Conservation (phyloP, 2,797 vertebrate genomes). For the Atherinosoma microstoma region DNA sequence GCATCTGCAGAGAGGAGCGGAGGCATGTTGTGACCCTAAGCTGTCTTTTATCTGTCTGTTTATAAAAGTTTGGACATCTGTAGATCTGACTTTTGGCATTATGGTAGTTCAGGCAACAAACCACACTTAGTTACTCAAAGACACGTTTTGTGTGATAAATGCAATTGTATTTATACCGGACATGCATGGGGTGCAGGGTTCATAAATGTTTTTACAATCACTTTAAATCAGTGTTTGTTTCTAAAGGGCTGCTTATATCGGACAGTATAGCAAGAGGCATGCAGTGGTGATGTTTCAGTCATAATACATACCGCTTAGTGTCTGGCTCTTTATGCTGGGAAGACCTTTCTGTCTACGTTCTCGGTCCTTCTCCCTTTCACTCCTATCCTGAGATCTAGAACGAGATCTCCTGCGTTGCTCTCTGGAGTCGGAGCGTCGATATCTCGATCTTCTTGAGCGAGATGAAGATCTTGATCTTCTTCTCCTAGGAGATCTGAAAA, state of each 20-base stretch:
- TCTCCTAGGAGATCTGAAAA: constrained; percentile 91
- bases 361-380: constrained; percentile 89
- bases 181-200: not conserved
- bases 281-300: not conserved
- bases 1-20: too few species aligned
- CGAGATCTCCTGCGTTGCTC: constrained; percentile 88
- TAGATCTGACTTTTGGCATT: not conserved
- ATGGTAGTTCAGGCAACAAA: too few species aligned
- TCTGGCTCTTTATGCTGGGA: constrained; percentile 89
- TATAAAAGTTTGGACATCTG: not conserved
- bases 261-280: not conserved
- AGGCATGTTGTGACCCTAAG: too few species aligned
- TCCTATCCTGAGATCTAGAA: constrained; percentile 88
- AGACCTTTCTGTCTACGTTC: constrained; percentile 94
- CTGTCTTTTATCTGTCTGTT: not conserved
- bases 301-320: constrained; percentile 88
- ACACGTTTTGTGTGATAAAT: not conserved
- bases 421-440: constrained; percentile 88
- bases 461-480: constrained; percentile 91
- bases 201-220: not conserved
- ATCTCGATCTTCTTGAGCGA: constrained; percentile 87
- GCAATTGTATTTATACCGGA: not conserved
- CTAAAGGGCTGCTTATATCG: not conserved
- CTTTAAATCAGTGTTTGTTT: constrained; percentile 3
- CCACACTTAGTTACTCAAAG: too few species aligned